These are phyloP conservation scores for Clarias gariepinus DNA, from an alignment of 2,113 vertebrate species.

Conservation along the genomic window DNA sequence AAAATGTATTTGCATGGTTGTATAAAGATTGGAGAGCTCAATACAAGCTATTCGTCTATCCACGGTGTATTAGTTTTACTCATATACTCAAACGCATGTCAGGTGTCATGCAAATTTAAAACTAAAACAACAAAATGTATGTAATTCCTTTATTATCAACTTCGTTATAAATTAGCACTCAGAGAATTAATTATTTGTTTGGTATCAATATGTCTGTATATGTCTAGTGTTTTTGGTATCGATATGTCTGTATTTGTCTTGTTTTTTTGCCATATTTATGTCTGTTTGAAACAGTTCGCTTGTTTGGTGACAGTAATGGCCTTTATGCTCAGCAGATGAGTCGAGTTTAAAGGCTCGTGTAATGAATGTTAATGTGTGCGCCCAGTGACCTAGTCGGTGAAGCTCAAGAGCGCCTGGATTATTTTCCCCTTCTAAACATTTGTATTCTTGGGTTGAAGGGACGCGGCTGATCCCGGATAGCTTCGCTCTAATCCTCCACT, in stretches of 20 bases:
- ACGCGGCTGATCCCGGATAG: conserved; percentile 85
- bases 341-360: conserved; percentile 69
- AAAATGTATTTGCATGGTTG: not conserved
- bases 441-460: conserved; percentile 78
- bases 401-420: conserved; percentile 68
- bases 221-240: not conserved
- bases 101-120: not conserved
- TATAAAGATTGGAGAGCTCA: not conserved
- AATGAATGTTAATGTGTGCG: conserved; percentile 75
- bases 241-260: not conserved
- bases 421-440: conserved; percentile 73
- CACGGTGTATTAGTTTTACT: not conserved
- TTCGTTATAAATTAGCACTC: not conserved
- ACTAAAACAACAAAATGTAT: not conserved
- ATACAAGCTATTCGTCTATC: not conserved
- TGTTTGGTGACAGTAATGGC: conserved; percentile 55
- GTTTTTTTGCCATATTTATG: not conserved
- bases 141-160: too few relatives aligned
- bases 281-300: conserved; percentile 13
- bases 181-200: not conserved
- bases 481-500: conserved; percentile 84
- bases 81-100: not conserved
- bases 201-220: not conserved
- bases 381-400: conserved; percentile 58
- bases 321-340: conserved; percentile 46